Base-by-base conservation (phyloP, 2,113 vertebrate genomes). In the Microcebus griseorufus region DNA sequence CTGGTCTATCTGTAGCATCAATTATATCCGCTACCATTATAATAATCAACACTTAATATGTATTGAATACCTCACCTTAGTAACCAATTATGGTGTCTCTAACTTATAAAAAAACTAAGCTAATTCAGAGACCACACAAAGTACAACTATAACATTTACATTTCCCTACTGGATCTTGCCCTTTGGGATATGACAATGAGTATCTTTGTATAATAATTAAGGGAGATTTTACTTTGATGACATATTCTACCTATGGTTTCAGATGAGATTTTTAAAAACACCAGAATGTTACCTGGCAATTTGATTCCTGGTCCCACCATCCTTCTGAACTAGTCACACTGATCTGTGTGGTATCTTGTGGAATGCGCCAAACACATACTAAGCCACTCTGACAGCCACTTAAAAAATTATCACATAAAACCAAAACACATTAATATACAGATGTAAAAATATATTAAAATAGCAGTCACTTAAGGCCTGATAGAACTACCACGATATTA, bases 311-410 rank as follows among this genome's bases (percentile, higher is more conserved):
- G 69, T 99, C 99, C 99, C 99, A 99, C 99, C 99, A 99, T 86
- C 98, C 99, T 95, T 99, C 99, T 22, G 99, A 98, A 62, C 97
- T 98, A 23, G 98, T 70, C n/a, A 98, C 97, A 80, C 86, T 98
- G 87, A 98, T 98, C 90, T 99, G 99, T 92, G 99, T 69, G 29
- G 98, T 83, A 67, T 99, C 99, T 97, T 99, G 99, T 48, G 99
- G 99, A 96, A 99, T 98, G 3, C 99, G 99, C 99, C 99, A 99
- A 95, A 99, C 99, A 45, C 99, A 99, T 20, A 99, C 99, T 92
- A 99, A 98, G 42, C 99, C 99, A 92, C 98, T 99, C 98, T 99
- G 99, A 96, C 99, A 99, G 62, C 99, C 99, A 95, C 99, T 99
- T 97, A 80, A 95, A 89, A 85, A 92, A 88, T 23, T 93, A 97